phyloP scores from a whole-genome alignment of 2,797 vertebrate genomes.

The Sylvilagus floridanus region DNA sequence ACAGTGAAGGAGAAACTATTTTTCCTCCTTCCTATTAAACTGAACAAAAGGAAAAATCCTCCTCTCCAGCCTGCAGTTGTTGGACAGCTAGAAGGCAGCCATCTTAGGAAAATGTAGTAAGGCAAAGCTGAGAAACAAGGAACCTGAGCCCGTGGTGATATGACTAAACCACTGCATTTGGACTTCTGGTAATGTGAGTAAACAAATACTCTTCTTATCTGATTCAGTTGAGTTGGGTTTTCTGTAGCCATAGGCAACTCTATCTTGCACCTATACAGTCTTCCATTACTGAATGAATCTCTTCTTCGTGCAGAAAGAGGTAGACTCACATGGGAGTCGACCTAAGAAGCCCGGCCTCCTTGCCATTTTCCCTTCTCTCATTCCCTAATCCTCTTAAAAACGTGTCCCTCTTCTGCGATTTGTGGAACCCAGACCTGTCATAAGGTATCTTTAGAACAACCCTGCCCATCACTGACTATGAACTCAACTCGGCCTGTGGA shows the following conservation, averaged over 20 bases:
- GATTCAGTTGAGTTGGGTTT: background rate
- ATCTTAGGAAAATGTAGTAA: background rate
- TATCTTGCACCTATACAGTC: background rate
- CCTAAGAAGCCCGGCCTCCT: background rate
- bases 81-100: background rate
- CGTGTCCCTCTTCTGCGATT: background rate
- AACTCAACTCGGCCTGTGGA: background rate
- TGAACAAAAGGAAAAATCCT: background rate
- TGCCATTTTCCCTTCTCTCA: background rate
- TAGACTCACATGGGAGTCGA: background rate
- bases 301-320: conserved; percentile 1
- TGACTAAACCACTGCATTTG: background rate
- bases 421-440: background rate
- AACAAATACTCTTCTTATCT: background rate
- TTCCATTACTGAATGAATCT: background rate
- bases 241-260: background rate
- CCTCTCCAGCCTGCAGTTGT: background rate
- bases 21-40: conserved; percentile 20
- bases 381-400: background rate
- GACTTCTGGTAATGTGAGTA: background rate
- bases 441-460: background rate
- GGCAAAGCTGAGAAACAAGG: conserved; percentile 7
- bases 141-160: background rate
- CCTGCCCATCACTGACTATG: background rate
- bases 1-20: background rate